A percentile compares a stretch with the other conserved stretches of the same genome.
phyloP scores from a whole-genome alignment of 2,888 invertebrate genomes.

The Enchytraeus crypticus region DNA sequence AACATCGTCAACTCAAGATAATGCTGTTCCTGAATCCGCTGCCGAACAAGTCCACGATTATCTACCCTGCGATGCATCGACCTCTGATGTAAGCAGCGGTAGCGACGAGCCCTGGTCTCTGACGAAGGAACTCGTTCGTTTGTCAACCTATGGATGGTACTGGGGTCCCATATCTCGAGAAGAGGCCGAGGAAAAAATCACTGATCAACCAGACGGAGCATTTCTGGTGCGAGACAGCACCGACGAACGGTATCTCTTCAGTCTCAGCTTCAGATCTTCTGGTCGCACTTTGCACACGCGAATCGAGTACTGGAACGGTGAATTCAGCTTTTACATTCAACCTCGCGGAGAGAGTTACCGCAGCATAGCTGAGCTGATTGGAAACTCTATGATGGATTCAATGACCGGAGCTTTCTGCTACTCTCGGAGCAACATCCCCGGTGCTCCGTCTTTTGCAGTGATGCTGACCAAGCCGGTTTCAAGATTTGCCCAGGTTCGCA shows the following conservation, averaged over 20 bases:
- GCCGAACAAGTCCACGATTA: too few relatives aligned
- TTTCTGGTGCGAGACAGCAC: constrained; percentile 86
- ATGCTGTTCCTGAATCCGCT: too few relatives aligned
- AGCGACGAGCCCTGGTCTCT: constrained; percentile 47
- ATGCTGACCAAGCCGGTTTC: constrained; percentile 66
- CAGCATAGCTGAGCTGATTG: constrained; percentile 58
- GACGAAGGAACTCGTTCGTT: constrained; percentile 49
- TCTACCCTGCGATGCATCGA: too few relatives aligned
- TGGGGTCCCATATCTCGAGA: constrained; percentile 54
- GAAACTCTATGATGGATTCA: constrained; percentile 63
- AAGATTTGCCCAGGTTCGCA: constrained; percentile 61
- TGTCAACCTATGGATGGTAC: constrained; percentile 44
- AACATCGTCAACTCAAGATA: too few relatives aligned
- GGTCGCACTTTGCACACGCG: constrained; percentile 66
- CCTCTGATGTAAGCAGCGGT: too few relatives aligned
- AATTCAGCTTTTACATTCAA: constrained; percentile 51
- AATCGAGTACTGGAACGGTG: constrained; percentile 63
- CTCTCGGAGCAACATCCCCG: constrained; percentile 59
- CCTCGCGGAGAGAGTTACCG: constrained; percentile 45
- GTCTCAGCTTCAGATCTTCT: constrained; percentile 53
- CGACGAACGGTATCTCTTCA: constrained; percentile 62
- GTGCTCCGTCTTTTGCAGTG: constrained; percentile 64
- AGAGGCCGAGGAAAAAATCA: constrained; percentile 81
- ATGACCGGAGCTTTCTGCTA: constrained; percentile 65
- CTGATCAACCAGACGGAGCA: constrained; percentile 85